Percentiles rank a stretch among this genome's conserved stretches.
Evolutionary conservation across 30 jellyfish, hydroid and myxozoan species (phyloP).

Genomic region (Cassiopea andromeda): DNA sequence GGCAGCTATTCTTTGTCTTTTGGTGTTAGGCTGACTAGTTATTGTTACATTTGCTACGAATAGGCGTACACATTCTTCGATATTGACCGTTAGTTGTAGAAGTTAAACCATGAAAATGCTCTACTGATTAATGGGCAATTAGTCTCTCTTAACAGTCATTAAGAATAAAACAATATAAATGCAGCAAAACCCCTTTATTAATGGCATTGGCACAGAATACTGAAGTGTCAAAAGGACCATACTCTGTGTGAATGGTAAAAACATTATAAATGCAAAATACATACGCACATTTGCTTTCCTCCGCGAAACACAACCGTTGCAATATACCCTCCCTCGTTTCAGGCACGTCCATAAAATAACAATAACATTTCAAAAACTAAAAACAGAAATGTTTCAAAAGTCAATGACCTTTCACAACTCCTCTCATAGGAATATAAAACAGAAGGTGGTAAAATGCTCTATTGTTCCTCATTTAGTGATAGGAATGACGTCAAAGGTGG

Average conservation of each 20-base stretch:
- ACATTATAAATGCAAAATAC: background rate
- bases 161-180: conserved; percentile 43
- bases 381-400: background rate
- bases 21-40: conserved; percentile 1
- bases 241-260: conserved; percentile 47
- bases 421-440: too few relatives aligned
- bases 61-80: conserved; percentile 26
- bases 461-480: too few relatives aligned
- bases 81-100: conserved; percentile 22
- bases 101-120: conserved; percentile 23
- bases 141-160: conserved; percentile 19
- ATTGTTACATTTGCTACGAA: conserved; percentile 17
- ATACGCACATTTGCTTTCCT: conserved; percentile 4
- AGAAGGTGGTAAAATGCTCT: too few relatives aligned
- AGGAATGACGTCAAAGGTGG: too few relatives aligned
- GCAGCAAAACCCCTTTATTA: conserved; percentile 30
- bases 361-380: background rate
- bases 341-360: background rate
- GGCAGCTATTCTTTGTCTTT: background rate
- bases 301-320: background rate
- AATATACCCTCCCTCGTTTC: background rate
- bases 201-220: conserved; percentile 27
- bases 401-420: too few relatives aligned
- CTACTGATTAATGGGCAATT: conserved; percentile 49
- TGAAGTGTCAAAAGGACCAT: conserved; percentile 52